Conservation (phyloP, 2,113 vertebrate species). For the Esox niger region DNA sequence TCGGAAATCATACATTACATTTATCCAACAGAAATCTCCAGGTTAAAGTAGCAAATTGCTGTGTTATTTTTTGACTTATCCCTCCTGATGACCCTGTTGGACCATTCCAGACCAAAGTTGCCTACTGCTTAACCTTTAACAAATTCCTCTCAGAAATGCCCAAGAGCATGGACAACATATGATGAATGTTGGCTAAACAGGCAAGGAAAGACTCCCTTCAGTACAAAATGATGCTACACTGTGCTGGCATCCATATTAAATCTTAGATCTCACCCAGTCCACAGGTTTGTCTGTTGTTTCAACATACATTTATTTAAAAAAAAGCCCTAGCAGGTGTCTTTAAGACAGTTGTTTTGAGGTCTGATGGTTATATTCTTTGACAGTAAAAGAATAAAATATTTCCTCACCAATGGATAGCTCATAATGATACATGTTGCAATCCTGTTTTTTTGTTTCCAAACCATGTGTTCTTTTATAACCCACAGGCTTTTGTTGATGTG, state of each 20-base stretch:
- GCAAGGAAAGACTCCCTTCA: background rate
- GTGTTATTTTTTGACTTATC: no score
- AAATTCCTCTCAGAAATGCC: slow-evolving; percentile 46
- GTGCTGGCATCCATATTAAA: slow-evolving; percentile 17
- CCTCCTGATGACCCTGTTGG: no score
- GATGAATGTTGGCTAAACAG: background rate
- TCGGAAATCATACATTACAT: no score
- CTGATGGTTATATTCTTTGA: background rate
- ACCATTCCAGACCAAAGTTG: no score
- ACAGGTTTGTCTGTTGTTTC: slow-evolving; percentile 47
- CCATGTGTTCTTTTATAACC: slow-evolving; percentile 18
- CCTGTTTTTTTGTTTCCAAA: slow-evolving; percentile 1
- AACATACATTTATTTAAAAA: slow-evolving; percentile 24
- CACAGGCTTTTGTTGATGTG: slow-evolving; percentile 39
- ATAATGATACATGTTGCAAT: slow-evolving; percentile 16
- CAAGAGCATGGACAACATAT: slow-evolving; percentile 8
- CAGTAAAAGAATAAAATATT: background rate
- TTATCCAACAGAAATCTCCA: no score
- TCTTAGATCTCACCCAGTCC: slow-evolving; percentile 12
- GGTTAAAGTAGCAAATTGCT: no score
- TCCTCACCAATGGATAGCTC: background rate
- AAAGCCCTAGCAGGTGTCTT: slow-evolving; percentile 10
- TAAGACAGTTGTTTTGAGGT: slow-evolving; percentile 8
- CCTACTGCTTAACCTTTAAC: no score
- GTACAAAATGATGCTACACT: slow-evolving; percentile 18